Evolutionary conservation across 2,113 vertebrate genomes (phyloP), one percentile per base, ranked within the genome.

Genomic region (Vidua chalybeata): DNA sequence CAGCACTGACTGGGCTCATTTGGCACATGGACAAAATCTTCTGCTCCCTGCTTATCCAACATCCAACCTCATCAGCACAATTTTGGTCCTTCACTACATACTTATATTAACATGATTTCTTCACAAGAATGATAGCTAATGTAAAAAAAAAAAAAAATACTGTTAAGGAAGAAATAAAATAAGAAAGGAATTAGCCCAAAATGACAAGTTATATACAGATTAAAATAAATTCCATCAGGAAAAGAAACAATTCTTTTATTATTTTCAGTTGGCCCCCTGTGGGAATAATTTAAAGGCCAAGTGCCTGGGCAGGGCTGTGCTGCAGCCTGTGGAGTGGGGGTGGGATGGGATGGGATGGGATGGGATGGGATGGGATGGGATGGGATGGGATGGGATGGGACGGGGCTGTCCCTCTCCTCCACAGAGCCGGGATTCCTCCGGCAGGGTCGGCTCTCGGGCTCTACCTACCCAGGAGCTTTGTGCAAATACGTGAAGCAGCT

Each of bases 51-150:
- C 97, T 97, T 96, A 98, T 93, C 97, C 98, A 96, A 97, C 98
- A 98, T 96, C 98, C 98, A 98, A 95, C 98, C 98, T 97, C 96
- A 67, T 97, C 97, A 89, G 98, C 98, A 98, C 97, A 78, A 97
- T 97, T 99, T 99, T 99, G 99, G 99, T 99, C 99, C 99, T 98
- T 99, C 98, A 98, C 99, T 98, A 98, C 97, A 92, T 93, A 98
- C 98, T 99, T 99, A 98, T 98, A 99, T 99, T 98, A 99, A 99
- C 98, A 98, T 98, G 74, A 93, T 98, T 98, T 98, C 98, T 98
- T 98, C 98, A 98, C 97, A 97, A 97, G 85, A 96, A 96, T 92
- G 97, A 95, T 71, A 96, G 66, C 97, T 97, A 98, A 97, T 68
- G 96, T 95, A 37, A 96, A 98, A 97, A 96, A 37, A 96, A 98